A percentile compares a stretch with the other conserved stretches of the same genome.
Conservation (phyloP, 2,888 invertebrate genomes). For the Mythimna albipuncta region DNA sequence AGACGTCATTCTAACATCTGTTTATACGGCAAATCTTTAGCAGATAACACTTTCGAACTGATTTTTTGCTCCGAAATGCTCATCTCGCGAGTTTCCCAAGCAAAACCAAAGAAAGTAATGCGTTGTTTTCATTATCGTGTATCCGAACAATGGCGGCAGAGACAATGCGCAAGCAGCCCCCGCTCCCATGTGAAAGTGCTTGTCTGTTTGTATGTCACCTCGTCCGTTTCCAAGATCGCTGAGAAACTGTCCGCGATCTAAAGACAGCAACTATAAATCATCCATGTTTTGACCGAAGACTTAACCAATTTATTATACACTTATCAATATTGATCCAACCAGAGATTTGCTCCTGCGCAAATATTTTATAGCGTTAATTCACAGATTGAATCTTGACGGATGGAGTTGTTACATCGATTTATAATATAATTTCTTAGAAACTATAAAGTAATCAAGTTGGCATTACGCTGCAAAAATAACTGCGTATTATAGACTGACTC, state of each 20-base stretch:
- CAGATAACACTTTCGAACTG: conserved; percentile 50
- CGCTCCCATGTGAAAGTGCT: conserved; percentile 82
- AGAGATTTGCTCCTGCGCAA: conserved; percentile 43
- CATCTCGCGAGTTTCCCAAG: conserved; percentile 68
- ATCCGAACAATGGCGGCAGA: conserved; percentile 65
- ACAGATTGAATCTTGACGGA: conserved; percentile 48
- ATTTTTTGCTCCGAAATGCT: conserved; percentile 59
- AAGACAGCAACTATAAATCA: conserved; percentile 56
- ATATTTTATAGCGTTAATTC: conserved; percentile 23
- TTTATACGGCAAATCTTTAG: conserved; percentile 39
- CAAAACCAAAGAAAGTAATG: conserved; percentile 74
- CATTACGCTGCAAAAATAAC: conserved; percentile 16
- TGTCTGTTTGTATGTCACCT: conserved; percentile 70
- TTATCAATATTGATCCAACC: conserved; percentile 50
- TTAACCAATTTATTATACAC: conserved; percentile 35
- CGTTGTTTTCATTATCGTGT: conserved; percentile 70
- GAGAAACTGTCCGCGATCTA: conserved; percentile 58
- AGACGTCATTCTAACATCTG: conserved; percentile 35
- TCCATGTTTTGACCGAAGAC: conserved; percentile 39
- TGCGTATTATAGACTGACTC: conserved; percentile 1
- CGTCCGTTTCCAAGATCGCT: conserved; percentile 61
- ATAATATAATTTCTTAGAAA: conserved; percentile 43
- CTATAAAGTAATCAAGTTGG: conserved; percentile 14
- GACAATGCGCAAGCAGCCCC: conserved; percentile 68
- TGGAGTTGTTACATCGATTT: conserved; percentile 27